Evolutionary conservation across 2,888 invertebrate species (phyloP), one percentile per base, ranked within the genome.

Genomic region (Beris chalybata): DNA sequence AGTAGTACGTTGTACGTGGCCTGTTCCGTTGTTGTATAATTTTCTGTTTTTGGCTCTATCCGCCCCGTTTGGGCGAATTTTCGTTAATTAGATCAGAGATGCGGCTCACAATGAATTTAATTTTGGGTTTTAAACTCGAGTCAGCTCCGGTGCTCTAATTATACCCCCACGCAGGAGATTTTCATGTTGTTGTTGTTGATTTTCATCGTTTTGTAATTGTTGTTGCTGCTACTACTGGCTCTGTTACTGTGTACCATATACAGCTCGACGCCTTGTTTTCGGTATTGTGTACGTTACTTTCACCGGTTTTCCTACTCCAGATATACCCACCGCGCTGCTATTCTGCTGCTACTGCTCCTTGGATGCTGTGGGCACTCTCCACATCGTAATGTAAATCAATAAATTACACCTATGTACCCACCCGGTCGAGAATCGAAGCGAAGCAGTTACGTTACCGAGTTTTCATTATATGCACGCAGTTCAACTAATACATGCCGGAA

Each of bases 71-170:
- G 55, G 58, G 67, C 50, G 61, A 65, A 63, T 67, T 67, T 68
- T 55, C 68, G 54, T 61, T 71, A 71, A 71, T 71, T 71, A 70
- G 70, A 70, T 68, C 69, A 68, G 66, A 69, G 70, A 71, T 70
- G 67, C 64, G 70, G 69, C 70, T 69, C 66, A 70, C 66, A 68
- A 71, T 65, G 71, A 70, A 70, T 71, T 71, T 70, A 71, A 71
- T 71, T 70, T 71, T 57, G 65, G 67, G 69, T 71, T 71, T 71
- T 57, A 70, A 70, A 71, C 70, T 69, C 70, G 58, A 64, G 47
- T 48, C 58, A 59, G 48, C 48, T 59, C 48, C 58, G 47, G 47
- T 47, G 58, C 48, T 59, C 58, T 59, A 59, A 59, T 59, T 59
- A 59, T 30, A 31, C 58, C 45, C 58, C 58, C 48, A 48, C 58